Evolutionary conservation across 2,888 invertebrate genomes (phyloP).

Genomic region (Volucella bombylans): DNA sequence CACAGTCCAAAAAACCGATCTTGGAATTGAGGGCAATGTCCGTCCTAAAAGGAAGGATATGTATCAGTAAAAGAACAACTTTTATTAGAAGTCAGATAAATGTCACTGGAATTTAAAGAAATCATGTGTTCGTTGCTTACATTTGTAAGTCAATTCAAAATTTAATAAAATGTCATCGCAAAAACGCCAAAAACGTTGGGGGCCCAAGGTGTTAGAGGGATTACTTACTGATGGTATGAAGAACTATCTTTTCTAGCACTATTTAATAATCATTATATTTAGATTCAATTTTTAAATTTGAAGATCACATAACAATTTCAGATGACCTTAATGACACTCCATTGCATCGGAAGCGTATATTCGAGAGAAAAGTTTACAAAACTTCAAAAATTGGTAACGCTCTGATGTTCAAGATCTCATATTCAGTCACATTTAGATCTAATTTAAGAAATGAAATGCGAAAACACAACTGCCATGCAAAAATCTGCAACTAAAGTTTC

Average conservation of each 20-base stretch:
- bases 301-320: conserved; percentile 7
- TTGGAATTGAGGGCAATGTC: no score
- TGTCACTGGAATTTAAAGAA: not conserved
- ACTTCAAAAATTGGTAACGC: conserved; percentile 28
- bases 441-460: conserved; percentile 18
- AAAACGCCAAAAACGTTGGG: conserved; percentile 22
- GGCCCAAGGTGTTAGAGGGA: conserved; percentile 5
- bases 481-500: not conserved
- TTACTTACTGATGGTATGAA: conserved; percentile 19
- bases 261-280: not conserved
- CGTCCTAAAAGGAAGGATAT: no score
- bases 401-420: not conserved
- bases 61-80: not conserved
- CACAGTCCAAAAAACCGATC: no score
- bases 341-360: conserved; percentile 1
- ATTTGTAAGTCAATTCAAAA: not conserved
- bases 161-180: conserved; percentile 33
- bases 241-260: not conserved
- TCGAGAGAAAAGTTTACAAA: conserved; percentile 18
- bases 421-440: not conserved
- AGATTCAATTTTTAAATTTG: conserved; percentile 27
- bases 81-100: no score
- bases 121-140: not conserved
- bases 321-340: conserved; percentile 5
- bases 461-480: not conserved